Evolutionary conservation across 2,797 vertebrate species (phyloP).

Genomic region (Gallinago nigripennis): DNA sequence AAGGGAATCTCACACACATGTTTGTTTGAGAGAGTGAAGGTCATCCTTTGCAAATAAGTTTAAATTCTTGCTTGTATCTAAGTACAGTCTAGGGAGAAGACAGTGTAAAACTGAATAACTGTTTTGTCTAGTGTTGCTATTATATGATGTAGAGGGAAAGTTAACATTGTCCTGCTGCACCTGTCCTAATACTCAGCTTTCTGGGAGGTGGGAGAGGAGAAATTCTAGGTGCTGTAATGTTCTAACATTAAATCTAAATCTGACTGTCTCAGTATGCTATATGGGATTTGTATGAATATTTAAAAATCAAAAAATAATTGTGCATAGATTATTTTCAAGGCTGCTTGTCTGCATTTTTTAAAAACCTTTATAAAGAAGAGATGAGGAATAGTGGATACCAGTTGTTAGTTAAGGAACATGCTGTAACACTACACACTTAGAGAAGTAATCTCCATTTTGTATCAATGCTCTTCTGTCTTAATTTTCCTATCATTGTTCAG

Average conservation of each 20-base stretch:
- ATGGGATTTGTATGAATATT: neutral
- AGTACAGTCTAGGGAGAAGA: neutral
- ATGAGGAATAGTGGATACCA: neutral
- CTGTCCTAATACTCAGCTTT: neutral
- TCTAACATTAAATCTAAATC: neutral
- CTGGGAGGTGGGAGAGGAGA: neutral
- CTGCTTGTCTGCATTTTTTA: neutral
- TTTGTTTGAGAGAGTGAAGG: neutral
- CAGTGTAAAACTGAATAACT: neutral
- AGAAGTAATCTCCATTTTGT: neutral
- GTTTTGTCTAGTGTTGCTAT: neutral
- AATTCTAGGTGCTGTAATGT: neutral
- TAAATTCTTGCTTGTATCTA: neutral
- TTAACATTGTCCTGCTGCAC: neutral
- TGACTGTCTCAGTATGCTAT: neutral
- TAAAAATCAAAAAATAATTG: neutral
- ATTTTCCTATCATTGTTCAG: neutral
- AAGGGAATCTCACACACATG: slow-evolving; percentile 4
- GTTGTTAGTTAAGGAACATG: neutral
- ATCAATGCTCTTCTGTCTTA: neutral
- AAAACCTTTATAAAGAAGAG: neutral
- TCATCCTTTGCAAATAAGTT: neutral
- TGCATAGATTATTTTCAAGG: neutral
- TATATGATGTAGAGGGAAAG: neutral
- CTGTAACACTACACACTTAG: neutral